Conservation (phyloP, 2,888 invertebrate species). For the Lithosia quadra region DNA sequence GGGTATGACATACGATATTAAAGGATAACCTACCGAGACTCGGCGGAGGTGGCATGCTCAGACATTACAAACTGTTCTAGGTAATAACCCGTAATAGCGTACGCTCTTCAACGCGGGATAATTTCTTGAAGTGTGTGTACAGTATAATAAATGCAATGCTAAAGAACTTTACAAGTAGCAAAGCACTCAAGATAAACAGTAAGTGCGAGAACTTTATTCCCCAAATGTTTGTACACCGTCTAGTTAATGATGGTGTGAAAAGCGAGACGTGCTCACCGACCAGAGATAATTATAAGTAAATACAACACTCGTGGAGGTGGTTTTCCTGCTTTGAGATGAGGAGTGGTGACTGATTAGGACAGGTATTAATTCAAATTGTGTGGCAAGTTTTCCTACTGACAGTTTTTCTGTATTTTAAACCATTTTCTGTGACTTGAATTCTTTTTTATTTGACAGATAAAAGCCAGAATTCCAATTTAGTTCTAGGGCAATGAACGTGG, state of each 20-base stretch:
- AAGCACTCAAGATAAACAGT: constrained; percentile 33
- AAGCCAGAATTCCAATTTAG: no score
- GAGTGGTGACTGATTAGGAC: background rate
- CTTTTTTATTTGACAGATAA: no score
- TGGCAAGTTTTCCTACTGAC: no score
- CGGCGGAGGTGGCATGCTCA: no score
- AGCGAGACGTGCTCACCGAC: constrained; percentile 31
- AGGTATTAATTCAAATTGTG: background rate
- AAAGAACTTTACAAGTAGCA: constrained; percentile 25
- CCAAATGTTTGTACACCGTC: constrained; percentile 46
- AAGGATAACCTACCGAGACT: no score
- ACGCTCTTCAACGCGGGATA: background rate
- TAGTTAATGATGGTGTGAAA: constrained; percentile 49
- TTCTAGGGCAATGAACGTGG: no score
- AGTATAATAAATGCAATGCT: constrained; percentile 17
- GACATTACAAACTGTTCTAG: no score
- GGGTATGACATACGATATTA: no score
- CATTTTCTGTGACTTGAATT: no score
- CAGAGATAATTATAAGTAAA: constrained; percentile 45
- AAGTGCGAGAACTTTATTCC: constrained; percentile 43
- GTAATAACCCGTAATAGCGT: no score
- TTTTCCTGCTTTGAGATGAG: constrained; percentile 1
- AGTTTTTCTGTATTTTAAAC: no score
- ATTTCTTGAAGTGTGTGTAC: constrained; percentile 1
- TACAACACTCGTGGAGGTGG: constrained; percentile 30